Base-by-base conservation (phyloP, 35 echinoderm and acorn worm genomes). In the Heliocidaris erythrogramma region DNA sequence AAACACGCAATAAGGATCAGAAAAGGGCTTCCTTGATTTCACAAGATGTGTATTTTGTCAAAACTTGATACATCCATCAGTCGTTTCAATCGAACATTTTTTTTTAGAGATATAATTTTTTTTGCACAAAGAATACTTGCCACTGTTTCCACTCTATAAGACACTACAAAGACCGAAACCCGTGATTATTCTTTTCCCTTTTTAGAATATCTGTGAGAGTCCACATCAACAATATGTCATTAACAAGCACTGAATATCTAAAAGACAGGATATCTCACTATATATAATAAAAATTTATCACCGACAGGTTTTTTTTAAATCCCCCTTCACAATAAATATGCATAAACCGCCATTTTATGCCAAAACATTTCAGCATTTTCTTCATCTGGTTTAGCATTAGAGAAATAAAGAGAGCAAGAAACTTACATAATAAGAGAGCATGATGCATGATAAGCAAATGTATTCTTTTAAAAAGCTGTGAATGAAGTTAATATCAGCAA, bases 121-220 rank as follows among this genome's bases (percentile, higher is more conserved):
- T 78, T 78, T 78, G 65, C 65, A 78, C 65, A 78, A 78, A 78
- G 65, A 78, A 78, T 78, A 78, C 65, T 78, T 78, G 65, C 65
- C 65, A 78, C 65, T 78, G 65, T 27, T 78, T 78, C 65, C 65
- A 78, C 65, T 78, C 65, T 78, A 78, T 78, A 78, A 78, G 65
- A 78, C 65, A 78, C 65, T 78, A 78, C 65, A 21, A 78, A 78
- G 65, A 78, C 21, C 65, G n/a, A 78, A 78, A 78, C 65, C 65
- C 65, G 65, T 78, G 65, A 78, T 78, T 78, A 78, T 27, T 78
- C 65, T 27, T 5, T 42, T 78, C 65, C 65, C 65, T 78, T 78
- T 78, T 42, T 42, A 42, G 7, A 56, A 78, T 78, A 78, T 78
- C 65, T 78, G 65, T 78, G 65, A 18, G 27, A 18, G 27, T 78